Base-by-base conservation (phyloP, 2,113 vertebrate species). In the Passer montanus region DNA sequence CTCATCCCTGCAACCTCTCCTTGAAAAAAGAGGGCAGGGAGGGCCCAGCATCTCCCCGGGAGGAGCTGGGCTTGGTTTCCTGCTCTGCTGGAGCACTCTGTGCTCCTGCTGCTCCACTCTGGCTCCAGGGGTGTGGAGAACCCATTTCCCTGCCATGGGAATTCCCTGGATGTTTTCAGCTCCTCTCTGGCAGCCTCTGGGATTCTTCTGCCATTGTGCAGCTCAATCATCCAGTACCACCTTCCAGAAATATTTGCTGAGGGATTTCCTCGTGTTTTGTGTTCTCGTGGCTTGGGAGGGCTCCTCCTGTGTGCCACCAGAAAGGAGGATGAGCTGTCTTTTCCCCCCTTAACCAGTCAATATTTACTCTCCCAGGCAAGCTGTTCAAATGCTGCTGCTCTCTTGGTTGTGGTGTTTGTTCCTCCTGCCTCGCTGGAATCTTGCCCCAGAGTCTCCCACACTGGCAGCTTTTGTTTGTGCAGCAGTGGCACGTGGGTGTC, bases 361-460 rank as follows among this genome's bases (percentile, higher is more conserved):
- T 96, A 80, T 96, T 97, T 95, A 84, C 83, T 74, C 78, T 90
- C 58, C 72, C 82, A 80, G 46, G 35, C 94, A 90, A 94, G 94
- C 94, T 96, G 94, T 79, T 69, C 17, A 56, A 84, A 50, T 13
- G 77, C 80, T 87, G 74, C 49, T 62, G 44, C 93, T 94, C 84
- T 82, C 89, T 77, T 74, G 67, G 22, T 62, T 27, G 85, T 37
- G 91, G 33, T 86, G 46, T 93, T 95, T 93, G 93, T 83, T 93
- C 94, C 93, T 93, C 75, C 89, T 90, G 81, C 76, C 87, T 91
- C 16, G 81, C 84, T 97, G 96, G 94, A 95, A 91, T 49, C 11
- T 7, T 46, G 93, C 91, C 94, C 91, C 93, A 21, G 26, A 76
- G 70, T 82, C 91, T 95, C 95, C 94, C 87, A 64, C 87, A 26